These are phyloP conservation scores for Halichoeres trimaculatus DNA, from an alignment of 2,113 vertebrate genomes.

Conservation along the genomic window DNA sequence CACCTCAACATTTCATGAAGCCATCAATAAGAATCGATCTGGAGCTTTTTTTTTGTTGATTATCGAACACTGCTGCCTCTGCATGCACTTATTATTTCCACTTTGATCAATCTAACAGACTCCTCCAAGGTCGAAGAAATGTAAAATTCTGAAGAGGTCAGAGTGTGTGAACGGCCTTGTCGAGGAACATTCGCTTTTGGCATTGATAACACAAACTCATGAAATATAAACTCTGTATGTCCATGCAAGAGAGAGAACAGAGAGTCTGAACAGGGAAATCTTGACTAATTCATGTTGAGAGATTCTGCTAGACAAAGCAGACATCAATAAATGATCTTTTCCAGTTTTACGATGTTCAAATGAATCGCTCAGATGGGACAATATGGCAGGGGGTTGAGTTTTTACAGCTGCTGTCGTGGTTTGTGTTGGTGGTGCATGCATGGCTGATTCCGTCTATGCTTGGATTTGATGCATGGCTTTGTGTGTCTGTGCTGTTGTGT, in stretches of 20 bases:
- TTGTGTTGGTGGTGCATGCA: constrained; percentile 58
- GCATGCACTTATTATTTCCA: background rate
- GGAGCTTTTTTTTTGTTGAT: constrained; percentile 4
- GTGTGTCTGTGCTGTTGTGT: constrained; percentile 44
- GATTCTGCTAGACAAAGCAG: background rate
- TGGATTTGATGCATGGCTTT: constrained; percentile 33
- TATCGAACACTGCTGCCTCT: constrained; percentile 36
- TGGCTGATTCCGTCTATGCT: constrained; percentile 58
- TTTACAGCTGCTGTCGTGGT: constrained; percentile 31
- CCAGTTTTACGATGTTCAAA: constrained; percentile 6
- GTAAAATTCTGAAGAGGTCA: constrained; percentile 62
- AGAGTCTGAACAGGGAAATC: constrained; percentile 13
- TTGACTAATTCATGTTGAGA: constrained; percentile 19
- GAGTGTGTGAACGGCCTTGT: constrained; percentile 52
- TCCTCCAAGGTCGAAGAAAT: constrained; percentile 43
- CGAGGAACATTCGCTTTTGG: constrained; percentile 54
- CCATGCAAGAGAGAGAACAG: constrained; percentile 54
- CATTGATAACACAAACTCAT: constrained; percentile 30
- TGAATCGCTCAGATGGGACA: constrained; percentile 74
- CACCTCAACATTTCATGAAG: constrained; percentile 25
- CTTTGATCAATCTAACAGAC: constrained; percentile 50
- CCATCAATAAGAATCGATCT: constrained; percentile 38
- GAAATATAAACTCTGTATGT: constrained; percentile 54
- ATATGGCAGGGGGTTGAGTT: constrained; percentile 61
- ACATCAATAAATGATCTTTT: background rate